Evolutionary conservation across 2,113 vertebrate genomes (phyloP).

Genomic region (Cyphomyrus plagiostoma): DNA sequence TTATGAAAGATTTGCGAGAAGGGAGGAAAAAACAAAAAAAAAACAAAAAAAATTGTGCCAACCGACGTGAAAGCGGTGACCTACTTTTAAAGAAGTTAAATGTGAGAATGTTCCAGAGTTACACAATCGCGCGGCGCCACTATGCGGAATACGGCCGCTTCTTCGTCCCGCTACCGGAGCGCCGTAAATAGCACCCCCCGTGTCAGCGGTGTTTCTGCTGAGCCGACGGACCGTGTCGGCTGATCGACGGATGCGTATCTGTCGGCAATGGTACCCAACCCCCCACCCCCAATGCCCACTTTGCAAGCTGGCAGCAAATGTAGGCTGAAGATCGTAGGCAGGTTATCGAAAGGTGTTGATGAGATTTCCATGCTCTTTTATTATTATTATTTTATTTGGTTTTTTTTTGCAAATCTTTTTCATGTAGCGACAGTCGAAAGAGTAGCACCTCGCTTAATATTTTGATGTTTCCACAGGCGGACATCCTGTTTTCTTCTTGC

Average conservation of each 20-base stretch:
- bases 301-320: background rate
- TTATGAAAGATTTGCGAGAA: background rate
- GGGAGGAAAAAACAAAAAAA: background rate
- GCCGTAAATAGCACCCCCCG: background rate
- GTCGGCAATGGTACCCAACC: background rate
- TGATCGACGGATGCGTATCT: background rate
- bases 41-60: background rate
- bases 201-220: background rate
- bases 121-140: background rate
- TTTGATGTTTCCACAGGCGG: background rate
- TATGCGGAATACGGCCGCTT: too few relatives aligned
- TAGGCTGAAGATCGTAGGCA: background rate
- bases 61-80: background rate
- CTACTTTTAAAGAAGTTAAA: conserved; percentile 8
- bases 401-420: background rate
- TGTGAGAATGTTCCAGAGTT: background rate
- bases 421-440: background rate
- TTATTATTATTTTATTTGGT: background rate
- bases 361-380: background rate
- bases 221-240: background rate
- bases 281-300: background rate
- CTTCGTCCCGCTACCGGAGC: background rate
- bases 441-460: background rate
- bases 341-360: background rate
- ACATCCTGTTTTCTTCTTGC: background rate